Base-by-base conservation (phyloP, 2,797 vertebrate species). In the Intellagama lesueurii region DNA sequence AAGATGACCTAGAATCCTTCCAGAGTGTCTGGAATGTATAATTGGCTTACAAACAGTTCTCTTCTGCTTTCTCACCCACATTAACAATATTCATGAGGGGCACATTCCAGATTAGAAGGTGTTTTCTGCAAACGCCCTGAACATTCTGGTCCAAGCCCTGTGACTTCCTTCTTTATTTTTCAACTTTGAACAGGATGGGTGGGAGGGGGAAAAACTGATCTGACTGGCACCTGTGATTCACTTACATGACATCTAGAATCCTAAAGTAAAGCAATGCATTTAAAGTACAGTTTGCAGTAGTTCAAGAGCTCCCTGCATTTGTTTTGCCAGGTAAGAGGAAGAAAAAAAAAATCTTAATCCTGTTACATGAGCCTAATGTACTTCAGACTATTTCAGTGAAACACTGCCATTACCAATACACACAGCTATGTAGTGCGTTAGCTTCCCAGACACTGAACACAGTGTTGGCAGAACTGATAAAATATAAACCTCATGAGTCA, bases 401-500 rank as follows among this genome's bases (percentile, higher is more conserved):
- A 95, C 93, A 95, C 80, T 91, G 86, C 87, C 89, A 94, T 94
- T 94, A 95, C 91, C 90, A 94, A 90, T 94, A 95, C 73, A 89
- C 94, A 90, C 89, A 96, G 94, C 96, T 96, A 95, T 95, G 95
- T 93, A 96, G 91, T 95, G 83, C 94, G 94, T 96, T 95, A 94
- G 89, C 92, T 96, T 96, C 94, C 94, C 93, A 96, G 96, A 96
- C 97, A 96, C 92, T 93, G 95, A 96, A 95, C 91, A 94, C 76
- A 93, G 90, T 93, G 86, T 93, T 94, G 94, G 95, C 94, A 96
- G 90, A 88, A 93, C 81, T 81, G 89, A 93, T 80, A 94, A 94
- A 94, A 90, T 95, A 88, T 76, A 95, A 91, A 91, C 70, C 89
- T 76, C 87, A 79, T 96, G 95, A 96, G 90, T 97, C 95, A 97